Evolutionary conservation across 2,113 vertebrate species (phyloP).

Genomic region (Gallinago jamesoni): DNA sequence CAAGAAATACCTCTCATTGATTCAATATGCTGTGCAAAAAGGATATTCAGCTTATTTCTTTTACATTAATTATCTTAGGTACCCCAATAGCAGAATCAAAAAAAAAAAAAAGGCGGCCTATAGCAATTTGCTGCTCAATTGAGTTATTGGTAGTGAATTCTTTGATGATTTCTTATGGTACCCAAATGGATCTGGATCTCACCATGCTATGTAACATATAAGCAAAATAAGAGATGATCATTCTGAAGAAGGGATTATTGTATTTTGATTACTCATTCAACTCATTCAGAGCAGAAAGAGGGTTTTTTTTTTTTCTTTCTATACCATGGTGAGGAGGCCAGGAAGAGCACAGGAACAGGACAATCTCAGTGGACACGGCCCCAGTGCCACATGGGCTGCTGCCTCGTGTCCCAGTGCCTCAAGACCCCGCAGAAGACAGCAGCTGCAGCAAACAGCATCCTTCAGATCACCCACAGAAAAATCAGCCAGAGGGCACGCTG

Average conservation of each 20-base stretch:
- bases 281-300: background rate
- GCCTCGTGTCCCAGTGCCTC: rapidly evolving
- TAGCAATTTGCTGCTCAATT: background rate
- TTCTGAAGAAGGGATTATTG: background rate
- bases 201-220: background rate
- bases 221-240: background rate
- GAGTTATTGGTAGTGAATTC: background rate
- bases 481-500: background rate
- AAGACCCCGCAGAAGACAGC: background rate
- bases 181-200: background rate
- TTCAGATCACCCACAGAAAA: background rate
- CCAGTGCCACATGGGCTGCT: background rate
- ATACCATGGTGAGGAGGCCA: background rate
- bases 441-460: background rate
- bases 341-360: rapidly evolving
- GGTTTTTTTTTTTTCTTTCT: background rate
- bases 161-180: background rate
- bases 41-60: background rate
- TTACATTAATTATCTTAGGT: background rate
- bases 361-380: background rate
- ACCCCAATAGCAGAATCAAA: background rate
- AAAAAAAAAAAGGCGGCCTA: background rate
- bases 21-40: background rate
- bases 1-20: background rate
- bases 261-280: background rate